Evolutionary conservation across 2,797 vertebrate genomes (phyloP).

Genomic region (Champsocephalus gunnari): DNA sequence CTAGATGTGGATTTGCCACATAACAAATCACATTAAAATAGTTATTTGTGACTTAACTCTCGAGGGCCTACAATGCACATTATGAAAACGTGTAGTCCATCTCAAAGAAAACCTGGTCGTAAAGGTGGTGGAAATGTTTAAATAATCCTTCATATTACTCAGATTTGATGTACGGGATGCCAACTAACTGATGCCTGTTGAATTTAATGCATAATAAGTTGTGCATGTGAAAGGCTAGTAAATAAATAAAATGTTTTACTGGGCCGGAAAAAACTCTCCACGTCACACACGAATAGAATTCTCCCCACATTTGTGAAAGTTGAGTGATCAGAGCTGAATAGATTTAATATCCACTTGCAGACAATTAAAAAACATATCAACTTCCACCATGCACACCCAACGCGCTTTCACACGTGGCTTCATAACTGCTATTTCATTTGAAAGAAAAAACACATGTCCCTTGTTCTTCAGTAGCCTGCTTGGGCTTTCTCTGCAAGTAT

Average conservation of each 20-base stretch:
- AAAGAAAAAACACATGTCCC: neutral
- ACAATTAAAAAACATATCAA: slow-evolving; percentile 18
- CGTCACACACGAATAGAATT: slow-evolving; percentile 17
- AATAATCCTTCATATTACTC: slow-evolving; percentile 10
- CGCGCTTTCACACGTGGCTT: neutral
- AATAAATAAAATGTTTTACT: slow-evolving; percentile 40
- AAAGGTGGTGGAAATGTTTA: neutral
- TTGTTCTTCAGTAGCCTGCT: slow-evolving; percentile 86
- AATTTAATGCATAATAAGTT: slow-evolving; percentile 47
- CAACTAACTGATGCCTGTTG: slow-evolving; percentile 63
- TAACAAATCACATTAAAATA: neutral
- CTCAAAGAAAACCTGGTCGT: slow-evolving; percentile 52
- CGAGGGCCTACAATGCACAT: neutral
- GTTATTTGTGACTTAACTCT: neutral
- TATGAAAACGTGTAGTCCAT: slow-evolving; percentile 68
- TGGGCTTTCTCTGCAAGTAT: slow-evolving; percentile 95
- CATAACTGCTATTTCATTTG: neutral
- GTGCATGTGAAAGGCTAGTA: slow-evolving; percentile 45
- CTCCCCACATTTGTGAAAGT: neutral
- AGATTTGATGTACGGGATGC: slow-evolving; percentile 40
- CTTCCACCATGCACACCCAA: neutral
- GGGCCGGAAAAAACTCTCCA: slow-evolving; percentile 1
- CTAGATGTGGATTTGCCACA: neutral
- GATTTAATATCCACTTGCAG: neutral
- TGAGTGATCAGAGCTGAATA: slow-evolving; percentile 3